phyloP scores from a whole-genome alignment of 2,113 vertebrate genomes.

The Accipiter virgatus region DNA sequence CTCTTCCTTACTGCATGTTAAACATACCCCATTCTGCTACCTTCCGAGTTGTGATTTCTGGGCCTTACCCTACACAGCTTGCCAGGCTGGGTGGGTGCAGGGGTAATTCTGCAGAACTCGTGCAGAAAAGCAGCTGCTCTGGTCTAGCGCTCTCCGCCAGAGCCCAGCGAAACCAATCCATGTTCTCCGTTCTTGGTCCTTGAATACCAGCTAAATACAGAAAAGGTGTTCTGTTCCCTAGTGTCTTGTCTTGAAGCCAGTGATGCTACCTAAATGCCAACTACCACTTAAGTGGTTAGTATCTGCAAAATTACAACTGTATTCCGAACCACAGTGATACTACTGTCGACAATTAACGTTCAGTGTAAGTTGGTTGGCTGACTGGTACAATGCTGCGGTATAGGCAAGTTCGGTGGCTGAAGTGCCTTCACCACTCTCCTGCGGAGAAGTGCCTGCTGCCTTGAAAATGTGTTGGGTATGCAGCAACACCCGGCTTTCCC shows the following conservation, averaged over 20 bases:
- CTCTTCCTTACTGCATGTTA: neutral
- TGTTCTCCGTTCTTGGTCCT: neutral
- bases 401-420: neutral
- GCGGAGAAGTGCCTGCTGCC: neutral
- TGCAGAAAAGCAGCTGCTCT: neutral
- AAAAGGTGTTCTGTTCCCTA: neutral
- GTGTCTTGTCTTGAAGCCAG: neutral
- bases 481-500: neutral
- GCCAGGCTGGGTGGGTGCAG: neutral
- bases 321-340: fast-evolving
- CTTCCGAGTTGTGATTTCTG: neutral
- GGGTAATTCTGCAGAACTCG: neutral
- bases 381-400: too few species aligned
- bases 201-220: fast-evolving
- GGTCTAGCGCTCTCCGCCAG: neutral
- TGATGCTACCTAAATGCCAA: fast-evolving
- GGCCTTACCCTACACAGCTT: neutral
- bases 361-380: fast-evolving
- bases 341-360: fast-evolving
- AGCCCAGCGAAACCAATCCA: neutral
- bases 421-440: neutral
- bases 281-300: fast-evolving
- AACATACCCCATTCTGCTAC: fast-evolving
- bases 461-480: neutral
- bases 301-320: fast-evolving